Conservation (phyloP, 2,888 invertebrate genomes). For the Drosophila silvestris region DNA sequence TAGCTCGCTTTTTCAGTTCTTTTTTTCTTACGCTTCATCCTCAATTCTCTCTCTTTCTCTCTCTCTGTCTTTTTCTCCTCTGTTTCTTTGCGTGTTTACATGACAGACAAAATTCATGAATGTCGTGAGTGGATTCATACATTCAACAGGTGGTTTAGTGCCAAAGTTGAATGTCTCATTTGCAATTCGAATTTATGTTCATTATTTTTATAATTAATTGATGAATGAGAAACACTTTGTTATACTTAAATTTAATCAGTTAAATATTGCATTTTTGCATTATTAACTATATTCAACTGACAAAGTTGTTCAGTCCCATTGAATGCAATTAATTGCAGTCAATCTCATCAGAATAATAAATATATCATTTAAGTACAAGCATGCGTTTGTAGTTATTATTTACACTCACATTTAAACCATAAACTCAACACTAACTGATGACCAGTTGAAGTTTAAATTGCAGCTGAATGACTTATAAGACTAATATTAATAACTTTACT, state of each 20-base stretch:
- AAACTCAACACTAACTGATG: background rate
- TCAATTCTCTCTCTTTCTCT: background rate
- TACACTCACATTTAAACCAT: background rate
- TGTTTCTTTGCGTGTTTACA: slow-evolving; percentile 50
- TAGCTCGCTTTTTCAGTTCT: slow-evolving; percentile 55
- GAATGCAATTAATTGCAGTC: slow-evolving; percentile 16
- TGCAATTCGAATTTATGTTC: background rate
- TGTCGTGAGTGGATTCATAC: background rate
- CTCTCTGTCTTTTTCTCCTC: slow-evolving; percentile 32
- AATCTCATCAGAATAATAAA: background rate
- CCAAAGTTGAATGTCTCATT: background rate
- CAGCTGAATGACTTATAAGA: background rate
- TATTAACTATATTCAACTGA: background rate
- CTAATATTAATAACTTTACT: background rate
- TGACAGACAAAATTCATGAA: slow-evolving; percentile 23
- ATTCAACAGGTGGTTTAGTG: background rate
- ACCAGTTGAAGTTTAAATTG: background rate
- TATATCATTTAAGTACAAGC: slow-evolving; percentile 1
- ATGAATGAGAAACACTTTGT: background rate
- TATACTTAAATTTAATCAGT: background rate
- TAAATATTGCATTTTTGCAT: background rate
- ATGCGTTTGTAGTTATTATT: background rate
- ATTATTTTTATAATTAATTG: background rate
- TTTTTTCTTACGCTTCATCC: slow-evolving; percentile 7
- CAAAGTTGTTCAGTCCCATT: background rate